Conservation (phyloP, 2,113 vertebrate genomes). For the Sylvilagus bachmani region DNA sequence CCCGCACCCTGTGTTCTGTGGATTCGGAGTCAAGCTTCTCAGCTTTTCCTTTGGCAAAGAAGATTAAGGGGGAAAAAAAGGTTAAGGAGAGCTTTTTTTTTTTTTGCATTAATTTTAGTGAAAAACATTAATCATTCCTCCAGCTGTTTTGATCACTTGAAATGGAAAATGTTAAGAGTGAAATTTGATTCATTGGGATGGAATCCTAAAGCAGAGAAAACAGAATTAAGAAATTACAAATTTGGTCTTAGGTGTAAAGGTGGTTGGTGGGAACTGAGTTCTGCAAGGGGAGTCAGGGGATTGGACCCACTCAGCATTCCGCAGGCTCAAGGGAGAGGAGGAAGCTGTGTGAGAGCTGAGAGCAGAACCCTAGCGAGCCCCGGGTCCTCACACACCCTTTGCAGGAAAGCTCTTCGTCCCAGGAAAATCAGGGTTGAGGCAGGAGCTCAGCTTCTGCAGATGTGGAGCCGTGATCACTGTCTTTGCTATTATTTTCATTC, state of each 20-base stretch:
- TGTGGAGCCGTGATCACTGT: background rate
- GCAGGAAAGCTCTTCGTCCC: background rate
- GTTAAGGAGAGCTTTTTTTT: background rate
- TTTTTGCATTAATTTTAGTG: slow-evolving; percentile 44
- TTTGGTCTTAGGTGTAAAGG: background rate
- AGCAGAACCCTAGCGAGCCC: background rate
- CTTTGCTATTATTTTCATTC: no score
- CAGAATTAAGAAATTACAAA: slow-evolving; percentile 2
- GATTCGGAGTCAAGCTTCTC: background rate
- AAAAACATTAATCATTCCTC: slow-evolving; percentile 48
- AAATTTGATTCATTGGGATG: slow-evolving; percentile 39
- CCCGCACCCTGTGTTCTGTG: background rate
- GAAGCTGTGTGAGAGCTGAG: background rate
- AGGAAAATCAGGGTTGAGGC: background rate
- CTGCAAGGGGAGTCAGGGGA: background rate
- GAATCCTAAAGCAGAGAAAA: slow-evolving; percentile 20
- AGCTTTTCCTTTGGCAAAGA: slow-evolving; percentile 34
- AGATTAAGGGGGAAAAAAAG: slow-evolving; percentile 26
- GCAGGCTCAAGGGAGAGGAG: background rate
- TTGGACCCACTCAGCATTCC: background rate
- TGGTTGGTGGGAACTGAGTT: background rate
- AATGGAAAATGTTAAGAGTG: slow-evolving; percentile 43
- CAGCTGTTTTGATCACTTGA: slow-evolving; percentile 36
- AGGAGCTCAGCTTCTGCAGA: background rate
- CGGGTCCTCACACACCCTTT: background rate